Percentiles rank a stretch among this genome's conserved stretches.
These are phyloP conservation scores for Notothenia rossii DNA, from an alignment of 2,113 vertebrate species.

Conservation along the genomic window DNA sequence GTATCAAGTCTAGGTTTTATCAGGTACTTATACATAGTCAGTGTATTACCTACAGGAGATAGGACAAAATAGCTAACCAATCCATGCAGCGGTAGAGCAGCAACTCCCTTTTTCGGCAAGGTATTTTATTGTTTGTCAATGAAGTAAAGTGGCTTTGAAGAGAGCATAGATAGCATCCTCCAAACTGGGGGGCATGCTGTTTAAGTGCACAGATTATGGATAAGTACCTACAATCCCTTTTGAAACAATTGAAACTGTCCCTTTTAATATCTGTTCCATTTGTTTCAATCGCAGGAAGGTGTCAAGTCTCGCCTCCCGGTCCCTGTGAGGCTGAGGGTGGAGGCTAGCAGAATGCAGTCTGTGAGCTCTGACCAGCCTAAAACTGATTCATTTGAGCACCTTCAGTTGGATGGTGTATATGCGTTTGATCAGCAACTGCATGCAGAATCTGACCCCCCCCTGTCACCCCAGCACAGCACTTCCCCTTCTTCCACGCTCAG, in stretches of 20 bases:
- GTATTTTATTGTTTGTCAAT: no score
- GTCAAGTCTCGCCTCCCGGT: constrained; percentile 89
- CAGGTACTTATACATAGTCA: no score
- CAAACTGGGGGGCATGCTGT: no score
- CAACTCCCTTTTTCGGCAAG: no score
- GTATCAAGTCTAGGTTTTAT: background rate
- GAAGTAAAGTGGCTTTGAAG: no score
- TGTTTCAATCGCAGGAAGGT: constrained; percentile 71
- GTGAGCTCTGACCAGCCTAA: constrained; percentile 45
- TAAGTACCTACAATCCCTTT: no score
- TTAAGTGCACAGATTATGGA: no score
- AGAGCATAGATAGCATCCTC: no score
- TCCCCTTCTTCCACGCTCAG: constrained; percentile 39
- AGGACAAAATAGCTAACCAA: no score
- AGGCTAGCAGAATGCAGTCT: constrained; percentile 42
- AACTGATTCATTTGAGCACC: constrained; percentile 26
- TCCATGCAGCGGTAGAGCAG: no score
- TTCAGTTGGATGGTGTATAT: constrained; percentile 15
- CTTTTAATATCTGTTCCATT: constrained; percentile 24
- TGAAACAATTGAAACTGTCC: no score
- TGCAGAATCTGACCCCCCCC: constrained; percentile 19
- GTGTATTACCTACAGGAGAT: no score
- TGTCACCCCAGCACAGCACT: constrained; percentile 30
- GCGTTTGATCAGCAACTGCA: constrained; percentile 35
- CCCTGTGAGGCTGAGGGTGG: constrained; percentile 76